phyloP scores from a whole-genome alignment of 1,140 invertebrate species.

The Aphelenchoides fujianensis region DNA sequence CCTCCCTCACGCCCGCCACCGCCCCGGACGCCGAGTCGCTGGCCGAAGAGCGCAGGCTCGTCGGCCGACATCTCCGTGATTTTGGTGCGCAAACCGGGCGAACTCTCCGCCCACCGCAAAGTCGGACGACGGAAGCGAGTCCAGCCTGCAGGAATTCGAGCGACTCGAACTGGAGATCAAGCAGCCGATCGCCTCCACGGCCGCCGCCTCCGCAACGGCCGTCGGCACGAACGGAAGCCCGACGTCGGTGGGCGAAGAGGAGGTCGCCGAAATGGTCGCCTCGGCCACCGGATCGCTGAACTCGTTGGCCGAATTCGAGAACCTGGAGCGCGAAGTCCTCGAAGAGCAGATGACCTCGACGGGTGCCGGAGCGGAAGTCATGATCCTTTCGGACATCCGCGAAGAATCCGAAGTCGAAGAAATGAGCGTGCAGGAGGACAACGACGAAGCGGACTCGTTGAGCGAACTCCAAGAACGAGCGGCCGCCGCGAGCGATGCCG shows the following conservation, averaged over 20 bases:
- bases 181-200: constrained; percentile 18
- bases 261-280: constrained; percentile 20
- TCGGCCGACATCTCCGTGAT: neutral
- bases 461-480: constrained; percentile 21
- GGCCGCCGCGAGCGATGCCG: constrained; percentile 19
- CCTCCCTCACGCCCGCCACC: neutral
- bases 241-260: constrained; percentile 2
- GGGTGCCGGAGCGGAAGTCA: constrained; percentile 28
- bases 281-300: constrained; percentile 45
- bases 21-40: neutral
- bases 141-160: constrained; percentile 54
- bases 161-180: constrained; percentile 46
- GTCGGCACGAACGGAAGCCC: constrained; percentile 23
- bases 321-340: constrained; percentile 44
- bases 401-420: constrained; percentile 55
- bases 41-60: neutral
- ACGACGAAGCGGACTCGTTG: constrained; percentile 21
- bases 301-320: constrained; percentile 55
- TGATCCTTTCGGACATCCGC: constrained; percentile 31
- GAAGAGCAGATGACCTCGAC: constrained; percentile 33
- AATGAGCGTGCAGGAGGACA: constrained; percentile 44
- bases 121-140: constrained; percentile 46
- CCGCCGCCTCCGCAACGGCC: neutral
- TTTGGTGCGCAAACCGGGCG: constrained; percentile 5
- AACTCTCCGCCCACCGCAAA: constrained; percentile 31